Evolutionary conservation across 2,888 invertebrate genomes (phyloP).

Genomic region (Furcula furcula): DNA sequence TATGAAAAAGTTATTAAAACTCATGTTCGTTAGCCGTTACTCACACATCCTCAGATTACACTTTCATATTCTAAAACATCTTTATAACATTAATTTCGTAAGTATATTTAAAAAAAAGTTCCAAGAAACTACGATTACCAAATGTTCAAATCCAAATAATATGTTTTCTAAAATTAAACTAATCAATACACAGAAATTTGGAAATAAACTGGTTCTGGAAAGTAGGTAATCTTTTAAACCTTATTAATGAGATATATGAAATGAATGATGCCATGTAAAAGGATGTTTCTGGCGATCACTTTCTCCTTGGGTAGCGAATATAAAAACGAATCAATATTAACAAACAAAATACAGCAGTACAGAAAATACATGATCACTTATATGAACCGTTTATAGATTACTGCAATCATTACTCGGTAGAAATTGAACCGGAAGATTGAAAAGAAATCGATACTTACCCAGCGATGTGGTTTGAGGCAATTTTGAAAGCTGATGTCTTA

Average conservation of each 20-base stretch:
- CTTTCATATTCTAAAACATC: constrained; percentile 13
- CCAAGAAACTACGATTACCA: no score
- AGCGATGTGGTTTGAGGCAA: constrained; percentile 47
- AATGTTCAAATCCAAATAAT: neutral
- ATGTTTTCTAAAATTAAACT: neutral
- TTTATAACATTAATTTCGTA: constrained; percentile 1
- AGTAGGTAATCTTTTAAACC: constrained; percentile 26
- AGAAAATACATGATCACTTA: constrained; percentile 19
- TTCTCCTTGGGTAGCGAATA: constrained; percentile 55
- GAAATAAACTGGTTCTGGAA: constrained; percentile 18
- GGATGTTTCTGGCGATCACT: constrained; percentile 44
- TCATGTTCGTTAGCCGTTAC: no score
- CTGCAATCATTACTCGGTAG: constrained; percentile 47
- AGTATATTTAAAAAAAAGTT: no score
- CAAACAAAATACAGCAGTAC: constrained; percentile 46
- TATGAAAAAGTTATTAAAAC: no score
- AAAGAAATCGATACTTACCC: constrained; percentile 56
- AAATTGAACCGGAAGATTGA: constrained; percentile 67
- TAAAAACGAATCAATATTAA: constrained; percentile 49
- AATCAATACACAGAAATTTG: neutral
- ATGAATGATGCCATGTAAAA: constrained; percentile 56
- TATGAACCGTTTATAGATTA: constrained; percentile 40
- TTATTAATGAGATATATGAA: constrained; percentile 55
- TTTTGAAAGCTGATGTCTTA: constrained; percentile 49
- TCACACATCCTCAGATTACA: constrained; percentile 12